phyloP scores from a whole-genome alignment of 2,888 invertebrate genomes.

The Tetropium fuscum region DNA sequence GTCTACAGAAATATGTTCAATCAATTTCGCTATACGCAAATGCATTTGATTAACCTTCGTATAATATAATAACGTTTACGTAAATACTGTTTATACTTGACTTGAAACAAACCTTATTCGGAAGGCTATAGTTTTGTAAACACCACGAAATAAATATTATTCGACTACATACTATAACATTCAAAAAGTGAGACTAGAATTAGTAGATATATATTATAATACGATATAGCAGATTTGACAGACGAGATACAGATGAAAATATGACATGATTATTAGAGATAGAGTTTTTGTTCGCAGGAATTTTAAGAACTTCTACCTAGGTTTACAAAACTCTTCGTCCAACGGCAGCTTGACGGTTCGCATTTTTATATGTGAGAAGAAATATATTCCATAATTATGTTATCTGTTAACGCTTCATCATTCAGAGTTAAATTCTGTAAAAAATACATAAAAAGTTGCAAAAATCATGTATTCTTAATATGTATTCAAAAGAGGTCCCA shows the following conservation, averaged over 20 bases:
- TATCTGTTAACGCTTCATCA: too few relatives aligned
- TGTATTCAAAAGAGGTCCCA: too few relatives aligned
- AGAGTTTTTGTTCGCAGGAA: slow-evolving; percentile 13
- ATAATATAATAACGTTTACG: background rate
- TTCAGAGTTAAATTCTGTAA: too few relatives aligned
- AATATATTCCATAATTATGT: too few relatives aligned
- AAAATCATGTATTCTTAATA: too few relatives aligned
- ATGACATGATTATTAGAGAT: slow-evolving; percentile 25
- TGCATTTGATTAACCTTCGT: slow-evolving; percentile 18
- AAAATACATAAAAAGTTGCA: too few relatives aligned
- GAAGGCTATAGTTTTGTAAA: slow-evolving; percentile 32
- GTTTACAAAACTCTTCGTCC: slow-evolving; percentile 20
- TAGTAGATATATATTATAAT: slow-evolving; percentile 46
- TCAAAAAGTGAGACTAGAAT: slow-evolving; percentile 53
- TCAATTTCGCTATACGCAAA: background rate
- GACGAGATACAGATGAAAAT: slow-evolving; percentile 42
- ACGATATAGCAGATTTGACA: slow-evolving; percentile 48
- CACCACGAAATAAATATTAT: slow-evolving; percentile 39
- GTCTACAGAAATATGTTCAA: too few relatives aligned
- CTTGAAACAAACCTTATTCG: slow-evolving; percentile 11
- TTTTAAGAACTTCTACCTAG: slow-evolving; percentile 15
- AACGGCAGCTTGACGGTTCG: too few relatives aligned
- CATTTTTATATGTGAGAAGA: too few relatives aligned
- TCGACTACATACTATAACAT: slow-evolving; percentile 50
- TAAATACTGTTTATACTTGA: slow-evolving; percentile 20